These are phyloP conservation scores for Corapipo altera DNA, from an alignment of 2,113 vertebrate species.

Conservation along the genomic window DNA sequence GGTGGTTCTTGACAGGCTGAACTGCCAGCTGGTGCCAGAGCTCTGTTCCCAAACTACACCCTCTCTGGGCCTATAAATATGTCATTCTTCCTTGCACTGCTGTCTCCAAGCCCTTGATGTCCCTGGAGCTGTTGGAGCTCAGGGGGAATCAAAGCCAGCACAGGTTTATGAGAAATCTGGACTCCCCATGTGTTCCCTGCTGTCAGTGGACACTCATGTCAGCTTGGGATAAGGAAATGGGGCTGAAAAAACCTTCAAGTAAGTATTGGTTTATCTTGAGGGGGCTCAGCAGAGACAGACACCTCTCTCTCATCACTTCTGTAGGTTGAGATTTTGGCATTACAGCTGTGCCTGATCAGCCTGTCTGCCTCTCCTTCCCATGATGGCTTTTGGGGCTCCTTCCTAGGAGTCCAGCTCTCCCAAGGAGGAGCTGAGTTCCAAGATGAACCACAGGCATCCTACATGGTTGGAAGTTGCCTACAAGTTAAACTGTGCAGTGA, in stretches of 20 bases:
- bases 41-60: background rate
- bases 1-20: background rate
- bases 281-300: background rate
- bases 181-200: background rate
- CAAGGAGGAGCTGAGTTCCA: background rate
- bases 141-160: background rate
- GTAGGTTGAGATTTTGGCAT: background rate
- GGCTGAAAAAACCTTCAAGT: background rate
- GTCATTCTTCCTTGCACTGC: background rate
- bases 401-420: background rate
- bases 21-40: background rate
- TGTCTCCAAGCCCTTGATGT: background rate
- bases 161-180: background rate
- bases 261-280: background rate
- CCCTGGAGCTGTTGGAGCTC: background rate
- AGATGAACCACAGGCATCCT: background rate
- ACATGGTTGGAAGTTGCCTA: background rate
- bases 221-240: background rate
- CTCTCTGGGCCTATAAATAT: background rate
- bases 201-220: background rate
- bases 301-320: background rate
- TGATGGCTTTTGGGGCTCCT: background rate
- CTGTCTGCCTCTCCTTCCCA: background rate
- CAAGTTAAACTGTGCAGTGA: background rate
- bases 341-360: background rate